Conservation (phyloP, 2,113 vertebrate species). For the Propithecus coquereli region DNA sequence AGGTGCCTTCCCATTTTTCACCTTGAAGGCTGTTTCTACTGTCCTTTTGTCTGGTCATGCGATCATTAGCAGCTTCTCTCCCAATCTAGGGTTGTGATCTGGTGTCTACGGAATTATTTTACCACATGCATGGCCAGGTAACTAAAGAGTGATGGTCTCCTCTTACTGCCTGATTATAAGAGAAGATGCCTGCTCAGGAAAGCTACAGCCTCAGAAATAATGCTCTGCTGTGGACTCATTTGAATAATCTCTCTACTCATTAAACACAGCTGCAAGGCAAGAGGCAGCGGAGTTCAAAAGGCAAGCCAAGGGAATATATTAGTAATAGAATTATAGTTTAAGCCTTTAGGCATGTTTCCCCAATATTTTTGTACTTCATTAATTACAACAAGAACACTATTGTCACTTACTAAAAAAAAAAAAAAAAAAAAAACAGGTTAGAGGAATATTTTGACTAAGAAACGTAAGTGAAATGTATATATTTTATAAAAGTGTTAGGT, state of each 20-base stretch:
- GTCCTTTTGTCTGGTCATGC: conserved; percentile 75
- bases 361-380: conserved; percentile 76
- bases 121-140: conserved; percentile 42
- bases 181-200: conserved; percentile 72
- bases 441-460: conserved; percentile 70
- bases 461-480: conserved; percentile 56
- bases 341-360: conserved; percentile 78
- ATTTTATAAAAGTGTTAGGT: conserved; percentile 71
- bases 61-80: conserved; percentile 71
- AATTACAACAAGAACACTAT: conserved; percentile 79
- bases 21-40: conserved; percentile 67
- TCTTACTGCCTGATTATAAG: conserved; percentile 64
- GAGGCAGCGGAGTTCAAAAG: conserved; percentile 82
- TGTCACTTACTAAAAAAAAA: conserved; percentile 73
- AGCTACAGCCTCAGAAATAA: conserved; percentile 69
- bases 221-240: conserved; percentile 79
- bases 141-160: conserved; percentile 57
- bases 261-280: conserved; percentile 86
- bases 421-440: conserved; percentile 68
- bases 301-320: conserved; percentile 84
- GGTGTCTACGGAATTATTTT: conserved; percentile 66
- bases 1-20: conserved; percentile 69
- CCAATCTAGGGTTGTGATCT: conserved; percentile 61
- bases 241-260: conserved; percentile 88
- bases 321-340: conserved; percentile 82